Base-by-base conservation (phyloP, 1,140 invertebrate species). In the Cheumatopsyche charites region DNA sequence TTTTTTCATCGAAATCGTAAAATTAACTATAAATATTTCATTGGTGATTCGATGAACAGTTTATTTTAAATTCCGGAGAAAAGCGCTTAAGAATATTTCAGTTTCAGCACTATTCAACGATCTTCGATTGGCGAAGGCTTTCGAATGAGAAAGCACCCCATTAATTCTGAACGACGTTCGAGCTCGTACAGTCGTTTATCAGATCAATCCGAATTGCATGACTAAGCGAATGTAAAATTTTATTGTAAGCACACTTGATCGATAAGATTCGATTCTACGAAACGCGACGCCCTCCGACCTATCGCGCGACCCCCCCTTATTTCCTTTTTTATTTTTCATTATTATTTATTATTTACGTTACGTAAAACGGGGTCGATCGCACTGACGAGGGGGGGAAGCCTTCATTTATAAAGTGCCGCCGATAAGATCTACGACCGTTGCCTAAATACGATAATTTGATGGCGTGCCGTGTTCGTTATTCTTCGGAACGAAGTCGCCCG, bases 361-460 rank as follows among this genome's bases (percentile, higher is more conserved):
- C 13, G 7, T 52, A 17, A 36, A 36, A 36, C 9, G 15, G 15
- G 47, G 47, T 52, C 47, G 19, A 52, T 52, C 47, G 9, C n/a
- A n/a, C n/a, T n/a, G n/a, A n/a, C n/a, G n/a, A n/a, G n/a, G n/a
- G n/a, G 19, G 47, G n/a, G 7, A 36, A 52, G 65, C 65, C 43
- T 67, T 52, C 43, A 49, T 69, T 69, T 45, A 25, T 61, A 42
- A 62, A 19, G 25, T 13, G 55, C 21, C n/a, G 36, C 12, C 23
- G 67, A 62, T 61, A 69, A 23, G 49, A 58, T 62, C 67, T 69
- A 1, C 19, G 55, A 26, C 55, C 19, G 7, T 6, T 9, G 36
- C 19, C 55, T 62, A 70, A 70, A 70, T 62, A 62, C 68, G 68
- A 62, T 70, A 70, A 70, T 70, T 62, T 62, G 47, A 69, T 69